Conservation (phyloP, 2,888 invertebrate genomes). For the Folsomia candida region DNA sequence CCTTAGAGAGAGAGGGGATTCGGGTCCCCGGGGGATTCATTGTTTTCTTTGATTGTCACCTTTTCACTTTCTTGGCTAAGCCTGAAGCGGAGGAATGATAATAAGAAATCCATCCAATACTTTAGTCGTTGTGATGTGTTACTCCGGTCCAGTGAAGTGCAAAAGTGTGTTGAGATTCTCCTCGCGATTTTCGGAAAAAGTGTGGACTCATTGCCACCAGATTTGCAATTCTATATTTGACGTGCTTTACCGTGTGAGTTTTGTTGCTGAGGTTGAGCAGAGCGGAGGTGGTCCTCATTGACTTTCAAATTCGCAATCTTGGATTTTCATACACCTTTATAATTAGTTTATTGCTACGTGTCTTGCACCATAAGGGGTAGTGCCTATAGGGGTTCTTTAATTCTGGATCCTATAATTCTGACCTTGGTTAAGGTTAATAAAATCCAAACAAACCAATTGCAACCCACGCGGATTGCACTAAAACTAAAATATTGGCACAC, state of each 20-base stretch:
- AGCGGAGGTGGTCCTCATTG: neutral
- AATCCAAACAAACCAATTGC: neutral
- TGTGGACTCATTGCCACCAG: too few species aligned
- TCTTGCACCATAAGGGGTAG: too few species aligned
- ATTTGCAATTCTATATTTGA: too few species aligned
- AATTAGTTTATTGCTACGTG: too few species aligned
- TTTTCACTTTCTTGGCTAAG: neutral
- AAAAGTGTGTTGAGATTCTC: neutral
- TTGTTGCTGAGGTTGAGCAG: too few species aligned
- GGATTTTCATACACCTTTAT: too few species aligned
- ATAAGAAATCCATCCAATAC: neutral
- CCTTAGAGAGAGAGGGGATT: neutral
- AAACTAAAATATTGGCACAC: neutral
- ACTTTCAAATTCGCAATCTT: too few species aligned
- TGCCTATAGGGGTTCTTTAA: neutral
- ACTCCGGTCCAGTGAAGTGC: neutral
- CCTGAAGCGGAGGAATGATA: neutral
- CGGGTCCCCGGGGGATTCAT: neutral
- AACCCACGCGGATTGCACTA: neutral
- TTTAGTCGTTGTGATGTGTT: neutral
- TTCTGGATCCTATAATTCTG: neutral
- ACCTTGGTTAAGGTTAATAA: neutral
- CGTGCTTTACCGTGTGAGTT: too few species aligned
- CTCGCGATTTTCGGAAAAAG: neutral
- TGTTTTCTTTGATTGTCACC: neutral